Conservation (phyloP, 2,888 invertebrate genomes). For the Microdon myrmicae region DNA sequence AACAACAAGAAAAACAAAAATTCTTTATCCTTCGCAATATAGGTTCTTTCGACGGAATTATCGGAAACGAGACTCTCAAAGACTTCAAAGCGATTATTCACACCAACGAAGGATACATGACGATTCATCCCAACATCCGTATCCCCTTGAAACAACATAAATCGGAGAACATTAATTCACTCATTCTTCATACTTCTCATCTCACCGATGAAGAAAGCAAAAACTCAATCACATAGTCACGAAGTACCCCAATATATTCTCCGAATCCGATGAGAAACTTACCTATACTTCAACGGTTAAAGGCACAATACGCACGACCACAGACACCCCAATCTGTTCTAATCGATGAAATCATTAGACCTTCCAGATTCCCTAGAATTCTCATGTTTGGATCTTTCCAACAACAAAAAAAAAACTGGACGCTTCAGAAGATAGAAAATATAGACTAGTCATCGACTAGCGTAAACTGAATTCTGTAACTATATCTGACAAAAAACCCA, state of each 20-base stretch:
- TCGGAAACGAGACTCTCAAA: slow-evolving; percentile 16
- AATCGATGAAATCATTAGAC: slow-evolving; percentile 31
- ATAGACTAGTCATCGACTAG: slow-evolving; percentile 26
- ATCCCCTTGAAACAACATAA: slow-evolving; percentile 14
- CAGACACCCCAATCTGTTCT: slow-evolving; percentile 19
- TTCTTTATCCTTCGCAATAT: too few species aligned
- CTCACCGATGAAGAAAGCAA: too few species aligned
- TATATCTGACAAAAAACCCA: slow-evolving; percentile 27
- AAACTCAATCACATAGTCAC: not conserved
- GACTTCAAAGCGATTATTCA: slow-evolving; percentile 13
- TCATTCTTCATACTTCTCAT: slow-evolving; percentile 2
- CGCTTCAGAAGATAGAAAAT: slow-evolving; percentile 1
- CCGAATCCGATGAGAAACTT: slow-evolving; percentile 22
- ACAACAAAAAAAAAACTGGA: slow-evolving; percentile 11
- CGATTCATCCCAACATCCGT: not conserved
- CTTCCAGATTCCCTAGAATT: slow-evolving; percentile 22
- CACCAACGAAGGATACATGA: slow-evolving; percentile 10
- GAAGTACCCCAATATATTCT: slow-evolving; percentile 24
- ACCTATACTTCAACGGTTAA: slow-evolving; percentile 29
- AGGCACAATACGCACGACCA: slow-evolving; percentile 27
- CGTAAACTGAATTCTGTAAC: slow-evolving; percentile 24
- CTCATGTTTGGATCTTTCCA: slow-evolving; percentile 11
- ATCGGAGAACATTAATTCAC: slow-evolving; percentile 4
- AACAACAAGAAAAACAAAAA: not conserved
- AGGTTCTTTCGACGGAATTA: slow-evolving; percentile 10